Percentiles rank a stretch among this genome's conserved stretches.
These are phyloP conservation scores for Limenitis camilla DNA, from an alignment of 2,888 invertebrate species.

Conservation along the genomic window DNA sequence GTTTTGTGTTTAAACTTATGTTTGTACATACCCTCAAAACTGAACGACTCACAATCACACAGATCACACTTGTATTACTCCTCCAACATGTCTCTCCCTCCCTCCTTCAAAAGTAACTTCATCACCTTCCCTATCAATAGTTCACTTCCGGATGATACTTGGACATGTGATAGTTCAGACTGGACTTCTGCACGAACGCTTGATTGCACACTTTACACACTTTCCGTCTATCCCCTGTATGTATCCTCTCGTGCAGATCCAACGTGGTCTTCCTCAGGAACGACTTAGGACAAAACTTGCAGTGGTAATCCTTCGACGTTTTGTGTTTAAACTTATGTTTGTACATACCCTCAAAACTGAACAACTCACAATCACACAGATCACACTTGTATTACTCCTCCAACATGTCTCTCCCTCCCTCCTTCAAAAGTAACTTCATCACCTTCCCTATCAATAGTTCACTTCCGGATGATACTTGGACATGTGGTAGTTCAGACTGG, in stretches of 20 bases:
- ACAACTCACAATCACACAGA: slow-evolving; percentile 52
- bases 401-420: no score
- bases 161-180: slow-evolving; percentile 61
- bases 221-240: slow-evolving; percentile 50
- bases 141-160: no score
- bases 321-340: slow-evolving; percentile 62
- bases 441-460: slow-evolving; percentile 34
- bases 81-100: no score
- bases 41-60: slow-evolving; percentile 55
- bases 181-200: slow-evolving; percentile 64
- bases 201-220: slow-evolving; percentile 57
- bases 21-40: slow-evolving; percentile 44
- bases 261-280: slow-evolving; percentile 52
- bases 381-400: slow-evolving; percentile 50
- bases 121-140: no score
- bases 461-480: slow-evolving; percentile 59
- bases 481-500: slow-evolving; percentile 64
- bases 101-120: no score
- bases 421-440: no score
- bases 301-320: slow-evolving; percentile 55
- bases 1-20: slow-evolving; percentile 61
- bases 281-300: slow-evolving; percentile 58
- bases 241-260: slow-evolving; percentile 15
- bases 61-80: slow-evolving; percentile 45
- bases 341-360: slow-evolving; percentile 42